Percentiles rank a stretch among this genome's conserved stretches.
Conservation (phyloP, 2,888 invertebrate genomes). For the Eupithecia pulchellata region DNA sequence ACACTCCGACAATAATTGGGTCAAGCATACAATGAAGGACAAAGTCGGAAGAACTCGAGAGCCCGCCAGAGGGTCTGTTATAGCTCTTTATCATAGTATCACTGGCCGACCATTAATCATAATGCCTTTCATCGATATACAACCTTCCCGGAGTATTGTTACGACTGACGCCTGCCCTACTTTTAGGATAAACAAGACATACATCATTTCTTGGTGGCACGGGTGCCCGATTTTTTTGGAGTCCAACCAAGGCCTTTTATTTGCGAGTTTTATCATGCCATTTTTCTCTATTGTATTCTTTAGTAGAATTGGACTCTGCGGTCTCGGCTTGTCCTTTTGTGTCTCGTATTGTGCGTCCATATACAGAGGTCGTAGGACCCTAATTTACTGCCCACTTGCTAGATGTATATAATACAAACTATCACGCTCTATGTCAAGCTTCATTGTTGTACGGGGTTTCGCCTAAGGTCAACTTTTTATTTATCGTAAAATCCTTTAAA, state of each 20-base stretch:
- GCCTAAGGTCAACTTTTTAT: not conserved
- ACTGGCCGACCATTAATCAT: slow-evolving; percentile 70
- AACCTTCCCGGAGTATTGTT: slow-evolving; percentile 61
- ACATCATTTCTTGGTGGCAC: slow-evolving; percentile 53
- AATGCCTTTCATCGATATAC: slow-evolving; percentile 59
- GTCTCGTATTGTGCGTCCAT: slow-evolving; percentile 25
- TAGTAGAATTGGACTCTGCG: slow-evolving; percentile 41
- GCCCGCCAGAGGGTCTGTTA: slow-evolving; percentile 58
- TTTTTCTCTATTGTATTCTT: slow-evolving; percentile 41
- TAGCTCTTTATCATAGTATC: slow-evolving; percentile 71
- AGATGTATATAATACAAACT: slow-evolving; percentile 13
- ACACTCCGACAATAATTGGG: slow-evolving; percentile 70
- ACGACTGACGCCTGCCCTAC: slow-evolving; percentile 55
- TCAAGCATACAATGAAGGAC: slow-evolving; percentile 77
- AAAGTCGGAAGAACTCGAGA: slow-evolving; percentile 53
- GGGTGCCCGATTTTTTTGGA: slow-evolving; percentile 38
- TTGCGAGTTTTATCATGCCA: slow-evolving; percentile 36
- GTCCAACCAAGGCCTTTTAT: slow-evolving; percentile 36
- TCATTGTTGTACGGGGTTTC: not conserved
- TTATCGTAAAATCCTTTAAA: not conserved
- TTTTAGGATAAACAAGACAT: slow-evolving; percentile 58
- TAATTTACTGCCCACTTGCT: slow-evolving; percentile 23
- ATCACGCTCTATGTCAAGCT: not conserved
- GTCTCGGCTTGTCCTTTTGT: slow-evolving; percentile 36
- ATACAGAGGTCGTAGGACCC: slow-evolving; percentile 30